phyloP scores from a whole-genome alignment of 2,888 invertebrate genomes.

The Cosmopolites sordidus region DNA sequence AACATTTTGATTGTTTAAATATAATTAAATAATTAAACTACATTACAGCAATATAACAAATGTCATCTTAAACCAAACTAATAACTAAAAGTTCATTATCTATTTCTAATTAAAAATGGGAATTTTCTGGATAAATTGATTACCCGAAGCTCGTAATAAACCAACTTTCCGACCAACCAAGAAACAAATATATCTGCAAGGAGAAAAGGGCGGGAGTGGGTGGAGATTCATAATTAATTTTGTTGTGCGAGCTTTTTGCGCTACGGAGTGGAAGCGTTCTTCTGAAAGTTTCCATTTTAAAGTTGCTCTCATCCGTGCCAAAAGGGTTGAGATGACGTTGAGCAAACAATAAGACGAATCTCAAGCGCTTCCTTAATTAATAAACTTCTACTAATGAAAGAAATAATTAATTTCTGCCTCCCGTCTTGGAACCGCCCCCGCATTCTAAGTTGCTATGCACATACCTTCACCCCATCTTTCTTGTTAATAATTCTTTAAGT shows the following conservation, averaged over 20 bases:
- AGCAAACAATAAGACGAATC: conserved; percentile 49
- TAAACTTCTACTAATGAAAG: conserved; percentile 53
- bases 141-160: conserved; percentile 9
- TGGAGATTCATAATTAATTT: conserved; percentile 48
- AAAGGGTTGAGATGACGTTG: conserved; percentile 50
- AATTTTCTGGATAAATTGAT: not conserved
- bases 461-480: not conserved
- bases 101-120: not conserved
- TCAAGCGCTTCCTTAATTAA: conserved; percentile 51
- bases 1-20: too few relatives aligned
- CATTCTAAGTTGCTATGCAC: conserved; percentile 2
- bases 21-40: too few relatives aligned
- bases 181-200: conserved; percentile 17
- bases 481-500: not conserved
- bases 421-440: conserved; percentile 16
- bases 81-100: not conserved
- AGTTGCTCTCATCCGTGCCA: conserved; percentile 46
- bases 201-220: not conserved
- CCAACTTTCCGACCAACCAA: conserved; percentile 16
- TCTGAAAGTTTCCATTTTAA: conserved; percentile 48
- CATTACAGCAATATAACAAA: too few relatives aligned
- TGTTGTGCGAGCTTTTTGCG: conserved; percentile 41
- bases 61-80: too few relatives aligned
- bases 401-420: conserved; percentile 51
- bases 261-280: conserved; percentile 34